Percentiles rank a stretch among this genome's conserved stretches.
Conservation (phyloP, 2,113 vertebrate genomes). For the Ptyas mucosa region DNA sequence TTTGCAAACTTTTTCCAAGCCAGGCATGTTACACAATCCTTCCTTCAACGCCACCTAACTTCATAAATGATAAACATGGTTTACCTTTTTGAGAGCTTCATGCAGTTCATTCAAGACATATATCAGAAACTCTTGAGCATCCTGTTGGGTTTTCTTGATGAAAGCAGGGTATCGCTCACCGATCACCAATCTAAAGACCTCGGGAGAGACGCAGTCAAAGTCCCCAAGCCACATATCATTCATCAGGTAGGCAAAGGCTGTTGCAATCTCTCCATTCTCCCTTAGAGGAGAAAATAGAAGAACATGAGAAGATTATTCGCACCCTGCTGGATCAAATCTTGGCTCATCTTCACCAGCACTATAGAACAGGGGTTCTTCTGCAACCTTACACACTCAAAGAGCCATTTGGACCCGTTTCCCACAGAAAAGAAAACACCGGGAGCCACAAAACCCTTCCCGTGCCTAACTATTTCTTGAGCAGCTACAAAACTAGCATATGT, state of each 20-base stretch:
- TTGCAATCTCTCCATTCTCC: slow-evolving; percentile 57
- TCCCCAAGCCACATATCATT: slow-evolving; percentile 78
- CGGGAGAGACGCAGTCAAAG: slow-evolving; percentile 66
- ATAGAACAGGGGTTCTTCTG: not conserved
- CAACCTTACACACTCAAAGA: no score
- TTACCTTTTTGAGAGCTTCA: slow-evolving; percentile 77
- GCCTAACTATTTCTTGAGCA: no score
- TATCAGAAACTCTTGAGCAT: slow-evolving; percentile 84
- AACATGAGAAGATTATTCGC: not conserved
- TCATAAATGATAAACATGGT: not conserved
- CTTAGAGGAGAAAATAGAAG: slow-evolving; percentile 24
- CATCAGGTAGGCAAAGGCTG: slow-evolving; percentile 73
- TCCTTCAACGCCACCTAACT: not conserved
- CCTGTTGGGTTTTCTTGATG: slow-evolving; percentile 74
- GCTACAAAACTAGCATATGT: no score
- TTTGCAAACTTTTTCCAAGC: not conserved
- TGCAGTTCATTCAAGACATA: slow-evolving; percentile 80
- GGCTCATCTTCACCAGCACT: not conserved
- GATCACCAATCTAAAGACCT: slow-evolving; percentile 66
- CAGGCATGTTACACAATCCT: not conserved
- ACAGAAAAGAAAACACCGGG: no score
- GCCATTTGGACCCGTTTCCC: no score
- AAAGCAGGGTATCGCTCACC: slow-evolving; percentile 72
- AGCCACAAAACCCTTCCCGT: no score
- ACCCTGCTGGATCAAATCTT: not conserved